Evolutionary conservation across 2,113 vertebrate genomes (phyloP).

Genomic region (Cyanistes caeruleus): DNA sequence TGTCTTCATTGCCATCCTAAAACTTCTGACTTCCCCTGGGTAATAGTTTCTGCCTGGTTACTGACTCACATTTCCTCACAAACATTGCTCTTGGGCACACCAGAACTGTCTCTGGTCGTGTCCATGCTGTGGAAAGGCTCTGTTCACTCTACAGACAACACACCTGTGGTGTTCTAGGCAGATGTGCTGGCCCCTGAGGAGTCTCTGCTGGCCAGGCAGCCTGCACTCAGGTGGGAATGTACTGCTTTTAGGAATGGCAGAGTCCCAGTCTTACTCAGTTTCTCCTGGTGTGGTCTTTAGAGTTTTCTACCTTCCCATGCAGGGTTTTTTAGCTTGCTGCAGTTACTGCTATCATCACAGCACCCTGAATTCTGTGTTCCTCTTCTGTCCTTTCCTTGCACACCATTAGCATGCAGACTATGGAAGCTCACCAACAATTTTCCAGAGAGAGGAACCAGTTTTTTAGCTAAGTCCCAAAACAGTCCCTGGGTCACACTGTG

Average conservation of each 20-base stretch:
- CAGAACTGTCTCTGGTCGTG: background rate
- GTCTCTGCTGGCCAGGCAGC: background rate
- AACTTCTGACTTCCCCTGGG: background rate
- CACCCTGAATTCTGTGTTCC: background rate
- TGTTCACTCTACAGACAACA: background rate
- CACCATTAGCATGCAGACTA: too few relatives aligned
- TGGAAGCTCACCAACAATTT: background rate
- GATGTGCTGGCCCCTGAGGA: too few relatives aligned
- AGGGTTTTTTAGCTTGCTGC: background rate
- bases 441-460: background rate
- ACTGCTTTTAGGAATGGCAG: background rate
- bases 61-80: background rate
- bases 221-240: background rate
- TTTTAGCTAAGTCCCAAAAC: background rate
- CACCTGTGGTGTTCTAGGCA: fast-evolving
- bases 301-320: background rate
- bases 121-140: fast-evolving
- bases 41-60: background rate
- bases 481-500: background rate
- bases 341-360: background rate
- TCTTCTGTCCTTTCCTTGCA: background rate
- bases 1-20: background rate
- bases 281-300: background rate
- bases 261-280: fast-evolving
- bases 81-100: background rate